Evolutionary conservation across 35 echinoderm and acorn worm species (phyloP), one percentile per base, ranked within the genome.

Genomic region (Antedon bifida): DNA sequence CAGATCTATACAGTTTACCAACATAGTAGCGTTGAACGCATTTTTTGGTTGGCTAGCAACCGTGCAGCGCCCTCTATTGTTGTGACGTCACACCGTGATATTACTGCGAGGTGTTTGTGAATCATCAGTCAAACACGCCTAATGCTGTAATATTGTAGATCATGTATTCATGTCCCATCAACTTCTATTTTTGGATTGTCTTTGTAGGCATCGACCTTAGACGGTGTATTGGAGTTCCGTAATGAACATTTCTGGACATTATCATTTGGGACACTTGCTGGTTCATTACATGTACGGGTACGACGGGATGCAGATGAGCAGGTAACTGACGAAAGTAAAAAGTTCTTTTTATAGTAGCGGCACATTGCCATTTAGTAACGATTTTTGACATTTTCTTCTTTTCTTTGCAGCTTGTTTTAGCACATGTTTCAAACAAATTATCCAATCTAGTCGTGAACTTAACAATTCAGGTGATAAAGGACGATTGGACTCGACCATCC

Each of bases 161-260:
- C n/a, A n/a, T n/a, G n/a, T n/a, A n/a, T n/a, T n/a, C n/a, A n/a
- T n/a, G n/a, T n/a, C n/a, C n/a, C n/a, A n/a, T n/a, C n/a, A n/a
- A n/a, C n/a, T n/a, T n/a, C n/a, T n/a, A n/a, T n/a, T n/a, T n/a
- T n/a, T n/a, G n/a, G n/a, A 36, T 79, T 56, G 79, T 75, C 39
- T 23, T 75, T 39, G 0, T 75, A 99, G 95, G 95, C 95, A 45
- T 99, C 95, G 14, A 99, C 95, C 29, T 77, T 99, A 31, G 95
- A 99, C 79, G 95, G 95, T 74, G 95, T 99, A 29, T 77, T 99
- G 39, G 95, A 99, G 78, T 99, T 99, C 76, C 85, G 95, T 30
- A 99, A 93, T 90, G 95, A 99, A 34, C 95, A 99, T 79, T 99
- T 99, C 76, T 99, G 95, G 95, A 99, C 95, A 0, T 64, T 99